These are phyloP conservation scores for Tamandua tetradactyla DNA, from an alignment of 2,797 vertebrate species.

Conservation along the genomic window DNA sequence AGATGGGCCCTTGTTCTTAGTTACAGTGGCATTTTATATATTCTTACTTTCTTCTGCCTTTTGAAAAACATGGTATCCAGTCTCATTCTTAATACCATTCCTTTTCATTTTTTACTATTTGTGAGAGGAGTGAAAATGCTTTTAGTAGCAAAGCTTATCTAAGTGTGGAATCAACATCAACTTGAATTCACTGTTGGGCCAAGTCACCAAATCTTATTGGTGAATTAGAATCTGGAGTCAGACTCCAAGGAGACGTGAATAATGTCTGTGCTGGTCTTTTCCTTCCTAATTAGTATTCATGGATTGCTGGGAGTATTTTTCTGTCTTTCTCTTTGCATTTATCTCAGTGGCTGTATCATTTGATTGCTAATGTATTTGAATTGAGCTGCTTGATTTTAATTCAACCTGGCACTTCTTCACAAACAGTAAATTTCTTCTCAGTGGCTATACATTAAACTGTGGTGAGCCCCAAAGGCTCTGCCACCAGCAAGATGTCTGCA, in stretches of 20 bases:
- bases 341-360: conserved; percentile 60
- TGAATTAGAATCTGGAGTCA: conserved; percentile 56
- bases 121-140: not conserved
- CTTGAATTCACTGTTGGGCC: conserved; percentile 47
- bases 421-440: conserved; percentile 40
- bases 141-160: conserved; percentile 47
- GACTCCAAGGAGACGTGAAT: conserved; percentile 46
- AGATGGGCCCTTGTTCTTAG: not conserved
- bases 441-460: conserved; percentile 59
- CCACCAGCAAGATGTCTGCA: conserved; percentile 29
- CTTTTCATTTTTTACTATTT: conserved; percentile 40
- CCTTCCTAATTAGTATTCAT: conserved; percentile 63
- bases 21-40: conserved; percentile 9
- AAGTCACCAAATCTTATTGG: conserved; percentile 53
- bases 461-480: not conserved
- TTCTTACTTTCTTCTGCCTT: conserved; percentile 28
- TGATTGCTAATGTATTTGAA: conserved; percentile 55
- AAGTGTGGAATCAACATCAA: conserved; percentile 52
- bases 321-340: conserved; percentile 30
- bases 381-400: conserved; percentile 65
- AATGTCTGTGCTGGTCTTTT: conserved; percentile 53
- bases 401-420: conserved; percentile 49
- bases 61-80: conserved; percentile 13
- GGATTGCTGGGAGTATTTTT: not conserved
- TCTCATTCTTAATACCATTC: conserved; percentile 26